Conservation (phyloP, 1,140 invertebrate genomes). For the Zophobas atratus region DNA sequence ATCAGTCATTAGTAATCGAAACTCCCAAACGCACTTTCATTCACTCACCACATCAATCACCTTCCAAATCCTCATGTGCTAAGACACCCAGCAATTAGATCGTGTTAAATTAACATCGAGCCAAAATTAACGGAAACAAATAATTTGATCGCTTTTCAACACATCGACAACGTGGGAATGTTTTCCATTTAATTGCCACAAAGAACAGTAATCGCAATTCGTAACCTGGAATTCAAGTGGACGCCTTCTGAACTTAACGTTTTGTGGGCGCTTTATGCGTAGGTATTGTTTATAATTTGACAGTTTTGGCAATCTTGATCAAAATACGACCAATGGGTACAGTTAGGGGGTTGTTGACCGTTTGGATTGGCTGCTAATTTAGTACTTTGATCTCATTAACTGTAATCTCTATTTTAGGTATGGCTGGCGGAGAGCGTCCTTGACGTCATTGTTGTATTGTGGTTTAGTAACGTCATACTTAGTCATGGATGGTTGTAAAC, state of each 20-base stretch:
- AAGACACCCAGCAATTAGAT: neutral
- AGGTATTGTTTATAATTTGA: conserved; percentile 2
- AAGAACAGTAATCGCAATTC: neutral
- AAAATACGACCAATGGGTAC: neutral
- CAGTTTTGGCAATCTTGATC: neutral
- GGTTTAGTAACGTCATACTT: no score
- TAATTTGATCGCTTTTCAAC: conserved; percentile 8
- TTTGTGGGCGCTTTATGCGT: neutral
- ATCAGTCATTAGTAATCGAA: neutral
- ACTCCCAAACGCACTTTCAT: neutral
- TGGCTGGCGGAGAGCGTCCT: neutral
- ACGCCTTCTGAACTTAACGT: conserved; percentile 11
- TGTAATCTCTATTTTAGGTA: neutral
- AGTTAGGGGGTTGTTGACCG: conserved; percentile 9
- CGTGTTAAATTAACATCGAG: neutral
- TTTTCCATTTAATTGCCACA: conserved; percentile 9
- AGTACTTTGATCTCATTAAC: neutral
- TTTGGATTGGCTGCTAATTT: neutral
- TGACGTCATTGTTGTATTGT: no score
- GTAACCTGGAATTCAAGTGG: neutral
- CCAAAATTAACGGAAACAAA: neutral
- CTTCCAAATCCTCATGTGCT: no score
- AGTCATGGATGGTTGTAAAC: no score
- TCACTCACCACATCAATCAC: neutral
- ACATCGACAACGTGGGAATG: conserved; percentile 1